Base-by-base conservation (phyloP, 1,140 invertebrate species). In the Trachymyrmex cornetzi region DNA sequence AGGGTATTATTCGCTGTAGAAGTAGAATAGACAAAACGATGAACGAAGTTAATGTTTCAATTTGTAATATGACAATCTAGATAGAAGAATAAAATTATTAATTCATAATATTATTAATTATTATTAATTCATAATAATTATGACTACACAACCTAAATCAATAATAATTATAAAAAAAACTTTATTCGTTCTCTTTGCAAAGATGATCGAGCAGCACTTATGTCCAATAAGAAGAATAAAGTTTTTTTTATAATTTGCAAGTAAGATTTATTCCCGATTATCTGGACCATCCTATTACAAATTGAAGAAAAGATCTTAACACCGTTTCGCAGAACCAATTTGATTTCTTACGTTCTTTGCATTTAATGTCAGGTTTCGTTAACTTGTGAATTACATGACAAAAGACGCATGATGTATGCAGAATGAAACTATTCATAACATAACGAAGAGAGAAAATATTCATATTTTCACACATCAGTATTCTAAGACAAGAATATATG, bases 1-100 rank as follows among this genome's bases (percentile, higher is more conserved):
- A 91, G 90, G 80, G 89, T 93, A 91, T 91, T 80, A 87, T 85
- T 91, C 90, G 90, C 90, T 89, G 86, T 88, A 88, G 85, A 86
- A 84, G 88, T 91, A 89, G 86, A 87, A 85, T 86, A 74, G 63
- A 90, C 72, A 80, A 48, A 69, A 90, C 82, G 84, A 87, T 87
- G 89, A 79, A 71, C 79, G 61, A 88, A 91, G 61, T 89, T 72
- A 77, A 91, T 74, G 87, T 92, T 93, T 77, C 61, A 74, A 82
- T 69, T 69, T 69, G 66, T 50, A 50, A 9, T 27, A 50, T 4
- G 30, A 27, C 12, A 50, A 30, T 69, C 6, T 50, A 7, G 11
- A 50, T 69, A 24, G 5, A 9, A 4, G n/a, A 69, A 69, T 69
- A 48, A 44, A 24, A 69, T 50, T 69, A 11, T 44, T 44, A 44